Evolutionary conservation across 2,113 vertebrate species (phyloP), one percentile per base, ranked within the genome.

Genomic region (Thalassarche chlororhynchos): DNA sequence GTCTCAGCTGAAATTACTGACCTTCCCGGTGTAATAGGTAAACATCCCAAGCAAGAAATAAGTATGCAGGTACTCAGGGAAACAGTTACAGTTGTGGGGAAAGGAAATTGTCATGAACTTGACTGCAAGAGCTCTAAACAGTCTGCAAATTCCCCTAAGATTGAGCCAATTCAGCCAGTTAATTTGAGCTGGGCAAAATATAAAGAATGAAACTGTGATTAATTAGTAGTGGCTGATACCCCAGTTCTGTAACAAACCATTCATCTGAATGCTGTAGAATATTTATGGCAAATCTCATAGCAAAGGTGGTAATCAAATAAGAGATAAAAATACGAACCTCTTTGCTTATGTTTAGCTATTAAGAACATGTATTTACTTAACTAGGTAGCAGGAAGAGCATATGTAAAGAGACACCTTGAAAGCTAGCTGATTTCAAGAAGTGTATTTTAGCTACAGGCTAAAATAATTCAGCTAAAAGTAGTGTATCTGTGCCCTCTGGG

Each of bases 1-100:
- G 55, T 85, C 58, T 89, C 66, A 78, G 47, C 68, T 90, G 74
- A 93, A 94, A 95, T 88, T 80, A 51, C 66, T 69, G 82, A 91
- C 65, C 78, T 96, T 91, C 57, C 44, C 47, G 2, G 2, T 44
- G 51, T 52, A 74, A 88, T 5, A 65, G 60, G 57, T 74, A 93
- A 96, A 85, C 38, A 93, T 71, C 55, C 55, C 60, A 68, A 64
- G 68, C 60, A 90, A 84, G 64, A 91, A 66, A 71, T 80, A 89
- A 76, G 52, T 69, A 14, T 3, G 5, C 42, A 80, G 78, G 54
- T 89, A 60, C 66, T 51, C 16, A 12, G 42, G 44, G 31, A 85
- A 87, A 71, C 31, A 60, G 44, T 60, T 84, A 47, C 3, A 10
- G 12, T 15, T 74, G 19, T 85, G n/a, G 34, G n/a, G 54, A 91